Evolutionary conservation across 2,113 vertebrate species (phyloP), one percentile per base, ranked within the genome.

Genomic region (Dunckerocampus dactyliophorus): DNA sequence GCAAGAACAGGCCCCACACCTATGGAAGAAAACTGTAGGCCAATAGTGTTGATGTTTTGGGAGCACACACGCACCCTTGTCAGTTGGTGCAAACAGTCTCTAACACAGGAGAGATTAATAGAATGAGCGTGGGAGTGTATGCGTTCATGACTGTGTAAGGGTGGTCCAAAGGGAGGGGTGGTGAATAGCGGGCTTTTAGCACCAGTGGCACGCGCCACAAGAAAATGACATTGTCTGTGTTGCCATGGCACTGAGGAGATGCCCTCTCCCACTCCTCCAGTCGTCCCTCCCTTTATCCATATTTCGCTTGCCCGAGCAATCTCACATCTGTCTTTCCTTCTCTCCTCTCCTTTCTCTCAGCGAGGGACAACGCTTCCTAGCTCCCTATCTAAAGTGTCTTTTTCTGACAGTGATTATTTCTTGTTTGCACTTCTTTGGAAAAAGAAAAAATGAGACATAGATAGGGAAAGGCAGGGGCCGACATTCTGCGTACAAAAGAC

Each of bases 51-150:
- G 47, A 63, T 47, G 39, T 14, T 13, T 43, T 1, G 13, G 39
- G 39, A 43, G 39, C 39, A 43, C 39, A 9, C 39, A 17, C 21
- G 20, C 48, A 55, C 14, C 1, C 59, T 43, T 43, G 63, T 65
- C 71, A 63, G 76, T 56, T 59, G 19, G 20, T 31, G 11, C 82
- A 80, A 80, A 87, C 78, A 77, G 71, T 80, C 83, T 82, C 50
- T 71, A 75, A 82, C 50, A 43, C 37, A 67, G 55, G 46, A 69
- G 69, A 74, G 60, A 85, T 82, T 76, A 84, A 88, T 83, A 77
- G 76, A 75, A 85, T 66, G 72, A 69, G 60, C 59, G 34, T 54
- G n/a, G 39, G 69, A 61, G 61, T 57, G 62, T 62, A 42, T 74
- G 67, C 69, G 45, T 57, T 47, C 62, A 47, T 71, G 59, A 66